Conservation (phyloP, 2,888 invertebrate species). For the Caenorhabditis sinica region DNA sequence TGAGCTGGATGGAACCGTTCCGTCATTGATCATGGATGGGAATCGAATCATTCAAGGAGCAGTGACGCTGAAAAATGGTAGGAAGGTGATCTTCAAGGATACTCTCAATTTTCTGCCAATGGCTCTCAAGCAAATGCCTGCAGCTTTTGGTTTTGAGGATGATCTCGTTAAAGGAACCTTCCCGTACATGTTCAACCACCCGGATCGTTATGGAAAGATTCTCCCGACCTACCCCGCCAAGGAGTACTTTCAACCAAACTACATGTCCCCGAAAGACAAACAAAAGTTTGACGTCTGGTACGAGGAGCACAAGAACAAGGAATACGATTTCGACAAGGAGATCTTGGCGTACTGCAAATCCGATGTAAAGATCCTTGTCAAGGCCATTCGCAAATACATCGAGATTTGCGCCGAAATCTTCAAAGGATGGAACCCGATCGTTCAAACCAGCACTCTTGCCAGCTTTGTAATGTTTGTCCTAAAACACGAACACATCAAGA, state of each 20-base stretch:
- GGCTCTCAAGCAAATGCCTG: not conserved
- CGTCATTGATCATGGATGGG: not conserved
- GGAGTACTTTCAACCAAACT: not conserved
- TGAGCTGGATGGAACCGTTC: too few relatives aligned
- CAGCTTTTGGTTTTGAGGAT: too few relatives aligned
- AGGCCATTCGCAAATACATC: not conserved
- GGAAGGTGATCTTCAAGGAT: not conserved
- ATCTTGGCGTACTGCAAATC: slow-evolving; percentile 2
- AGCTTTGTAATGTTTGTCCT: not conserved
- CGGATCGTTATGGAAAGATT: not conserved
- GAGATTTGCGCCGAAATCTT: not conserved
- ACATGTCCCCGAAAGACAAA: not conserved
- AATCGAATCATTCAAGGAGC: not conserved
- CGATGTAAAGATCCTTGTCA: not conserved
- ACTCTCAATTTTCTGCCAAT: not conserved
- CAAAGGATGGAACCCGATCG: slow-evolving; percentile 2
- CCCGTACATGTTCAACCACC: slow-evolving; percentile 14
- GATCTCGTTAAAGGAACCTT: slow-evolving; percentile 22
- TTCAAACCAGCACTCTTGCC: not conserved
- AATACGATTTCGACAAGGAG: slow-evolving; percentile 3
- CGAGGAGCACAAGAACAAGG: not conserved
- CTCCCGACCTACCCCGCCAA: not conserved
- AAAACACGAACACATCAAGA: not conserved
- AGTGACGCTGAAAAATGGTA: not conserved
- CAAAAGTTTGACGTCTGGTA: not conserved